Base-by-base conservation (phyloP, 64 coral and sea anemone genomes). In the Cladopsammia gracilis region DNA sequence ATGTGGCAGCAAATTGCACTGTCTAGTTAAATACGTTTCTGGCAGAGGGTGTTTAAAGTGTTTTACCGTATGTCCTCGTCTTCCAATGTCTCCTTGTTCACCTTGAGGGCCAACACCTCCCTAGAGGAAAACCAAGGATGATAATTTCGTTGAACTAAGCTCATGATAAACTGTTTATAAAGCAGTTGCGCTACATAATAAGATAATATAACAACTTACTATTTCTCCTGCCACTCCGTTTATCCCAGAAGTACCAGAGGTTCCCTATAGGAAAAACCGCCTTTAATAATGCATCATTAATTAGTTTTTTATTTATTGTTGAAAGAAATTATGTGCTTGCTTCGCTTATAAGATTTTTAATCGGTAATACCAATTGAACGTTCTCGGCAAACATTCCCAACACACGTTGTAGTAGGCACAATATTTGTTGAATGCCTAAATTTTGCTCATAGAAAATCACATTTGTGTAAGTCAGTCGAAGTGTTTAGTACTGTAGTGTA, bases 91-190 rank as follows among this genome's bases (percentile, higher is more conserved):
- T 78, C 88, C 88, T 50, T 75, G 71, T 19, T 67, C 47, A 70
- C 88, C 88, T 34, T 79, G 88, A 53, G 75, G 61, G 25, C 88
- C 88, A 79, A 61, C 49, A 53, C 25, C 61, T 54, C 88, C 88
- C 88, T 90, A 62, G 4, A 4, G n/a, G 22, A 11, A 74, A 34
- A 70, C 18, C 19, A 15, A 20, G 0, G 6, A 19, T 58, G 11
- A 78, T 6, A 19, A 24, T 59, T 54, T 57, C 7, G 14, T 18
- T 8, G 9, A 61, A 23, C 78, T 19, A 18, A 15, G 8, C 7
- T 25, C 9, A 82, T 19, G 0, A 62, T 22, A 25, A 71, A 53
- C n/a, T n/a, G n/a, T 54, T 54, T 54, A 11, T 54, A 7, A 7
- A 54, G 11, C 52, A 11, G 6, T 54, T 54, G 11, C 6, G 11